Conservation (phyloP, 2,888 invertebrate species). For the Drosophila tripunctata region DNA sequence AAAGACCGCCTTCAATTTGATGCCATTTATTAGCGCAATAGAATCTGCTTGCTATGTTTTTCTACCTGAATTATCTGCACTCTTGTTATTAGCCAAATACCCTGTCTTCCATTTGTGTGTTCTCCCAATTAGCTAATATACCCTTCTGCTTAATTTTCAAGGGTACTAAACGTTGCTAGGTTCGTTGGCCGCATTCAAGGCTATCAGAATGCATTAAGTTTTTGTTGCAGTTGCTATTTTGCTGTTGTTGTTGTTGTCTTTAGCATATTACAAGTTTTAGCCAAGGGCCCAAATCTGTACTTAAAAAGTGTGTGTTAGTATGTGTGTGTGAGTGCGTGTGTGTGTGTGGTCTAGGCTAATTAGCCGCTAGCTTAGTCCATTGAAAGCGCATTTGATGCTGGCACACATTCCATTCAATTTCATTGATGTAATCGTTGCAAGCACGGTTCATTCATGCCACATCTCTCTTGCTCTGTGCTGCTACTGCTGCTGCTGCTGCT, state of each 20-base stretch:
- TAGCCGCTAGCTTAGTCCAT: conserved; percentile 60
- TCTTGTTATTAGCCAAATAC: neutral
- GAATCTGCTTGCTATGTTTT: neutral
- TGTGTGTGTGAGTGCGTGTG: neutral
- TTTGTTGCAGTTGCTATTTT: conserved; percentile 6
- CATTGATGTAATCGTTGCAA: conserved; percentile 70
- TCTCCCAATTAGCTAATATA: conserved; percentile 40
- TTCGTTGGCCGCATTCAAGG: conserved; percentile 64
- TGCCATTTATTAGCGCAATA: neutral
- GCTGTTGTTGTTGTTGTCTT: conserved; percentile 24
- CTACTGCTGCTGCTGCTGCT: neutral
- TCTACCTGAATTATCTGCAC: neutral
- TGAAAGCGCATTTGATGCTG: conserved; percentile 69
- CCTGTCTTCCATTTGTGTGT: too few species aligned
- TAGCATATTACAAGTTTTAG: conserved; percentile 57
- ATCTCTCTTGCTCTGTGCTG: neutral
- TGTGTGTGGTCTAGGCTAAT: conserved; percentile 70
- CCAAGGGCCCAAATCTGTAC: conserved; percentile 59
- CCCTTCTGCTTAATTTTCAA: conserved; percentile 1
- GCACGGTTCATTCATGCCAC: conserved; percentile 61
- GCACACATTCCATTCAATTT: conserved; percentile 78
- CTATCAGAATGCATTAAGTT: conserved; percentile 9
- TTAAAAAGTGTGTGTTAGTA: neutral
- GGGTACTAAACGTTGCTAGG: conserved; percentile 33
- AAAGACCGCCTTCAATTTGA: neutral